Base-by-base conservation (phyloP, 37 sponge, comb jelly and placozoan genomes). In the Beroe forskalii region DNA sequence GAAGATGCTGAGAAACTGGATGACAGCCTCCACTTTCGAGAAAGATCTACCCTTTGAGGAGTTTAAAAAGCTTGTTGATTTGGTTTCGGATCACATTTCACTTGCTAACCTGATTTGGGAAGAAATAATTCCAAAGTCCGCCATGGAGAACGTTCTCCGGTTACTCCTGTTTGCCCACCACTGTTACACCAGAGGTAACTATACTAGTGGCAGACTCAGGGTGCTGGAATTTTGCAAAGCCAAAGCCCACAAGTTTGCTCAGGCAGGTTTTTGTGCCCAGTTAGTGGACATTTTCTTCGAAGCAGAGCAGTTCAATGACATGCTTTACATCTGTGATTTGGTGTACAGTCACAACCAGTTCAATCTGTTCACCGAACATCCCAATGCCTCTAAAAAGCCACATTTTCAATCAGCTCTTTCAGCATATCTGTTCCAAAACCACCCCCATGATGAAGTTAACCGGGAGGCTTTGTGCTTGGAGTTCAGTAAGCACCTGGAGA, bases 201-300 rank as follows among this genome's bases (percentile, higher is more conserved):
- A 48, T 25, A 27, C 55, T 30, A 37, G n/a, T 23, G 86, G 86
- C 55, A 3, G 86, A 22, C 86, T 44, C 28, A 80, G 17, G 48
- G 55, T 80, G 37, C 23, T 80, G n/a, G 86, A 80, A 24, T 80
- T 80, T 30, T 41, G 44, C 27, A 44, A 41, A 44, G 86, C 86
- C 0, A 80, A 80, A 80, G 86, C 86, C 42, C 25, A 35, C 37
- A 80, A 80, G 48, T 41, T 80, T 9, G 86, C 86, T 44, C 86
- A 80, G 27, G 86, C 86, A 33, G 86, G 86, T 9, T 80, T 30
- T 43, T 44, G 55, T 80, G 38, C 28, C 25, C 86, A 80, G 35
- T 38, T 80, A 42, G 86, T 80, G 23, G 86, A 80, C 20, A 32
- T 80, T 25, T 80, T 80, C 86, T 80, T 80, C 31, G 86, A 80